Evolutionary conservation across 1,140 invertebrate species (phyloP), one percentile per base, ranked within the genome.

Genomic region (Oedothorax gibbosus): DNA sequence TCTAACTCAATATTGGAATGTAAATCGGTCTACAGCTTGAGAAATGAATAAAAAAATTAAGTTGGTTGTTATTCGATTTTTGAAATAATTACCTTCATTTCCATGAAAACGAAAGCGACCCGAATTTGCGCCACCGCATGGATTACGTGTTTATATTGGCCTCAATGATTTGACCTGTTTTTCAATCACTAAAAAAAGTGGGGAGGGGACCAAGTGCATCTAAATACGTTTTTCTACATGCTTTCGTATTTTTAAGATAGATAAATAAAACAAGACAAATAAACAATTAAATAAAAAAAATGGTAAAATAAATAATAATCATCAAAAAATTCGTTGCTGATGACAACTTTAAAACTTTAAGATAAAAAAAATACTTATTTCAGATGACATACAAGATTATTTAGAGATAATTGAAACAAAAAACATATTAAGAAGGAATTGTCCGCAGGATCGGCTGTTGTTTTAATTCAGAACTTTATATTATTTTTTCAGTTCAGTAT

Each of bases 71-170:
- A 35, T 77, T 77, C 75, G 75, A 77, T 50, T 77, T 50, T 57
- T n/a, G 68, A 71, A 35, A 51, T 62, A 77, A 77, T 64, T 64
- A 60, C 56, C 75, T 77, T 77, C 75, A 77, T 77, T 77, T 77
- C 53, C 75, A 77, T 77, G 60, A 50, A 57, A 77, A 20, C 60
- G 21, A 51, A 64, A 77, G 49, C 75, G 75, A 77, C 75, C 75
- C 75, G 75, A 77, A 77, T 77, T 64, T 71, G 50, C 68, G 8
- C 49, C 18, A 35, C 51, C 54, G 54, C 54, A 51, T 75, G 72
- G 72, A 60, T 75, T 57, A 75, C 72, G 72, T 75, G 72, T 77
- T 77, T 77, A 60, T 77, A 77, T 77, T 77, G 75, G 75, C 75
- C 75, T 64, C 75, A 77, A 77, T 77, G 75, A 64, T 77, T 77